Evolutionary conservation across 2,797 vertebrate genomes (phyloP), one percentile per base, ranked within the genome.

Genomic region (Enteromius mattozi): DNA sequence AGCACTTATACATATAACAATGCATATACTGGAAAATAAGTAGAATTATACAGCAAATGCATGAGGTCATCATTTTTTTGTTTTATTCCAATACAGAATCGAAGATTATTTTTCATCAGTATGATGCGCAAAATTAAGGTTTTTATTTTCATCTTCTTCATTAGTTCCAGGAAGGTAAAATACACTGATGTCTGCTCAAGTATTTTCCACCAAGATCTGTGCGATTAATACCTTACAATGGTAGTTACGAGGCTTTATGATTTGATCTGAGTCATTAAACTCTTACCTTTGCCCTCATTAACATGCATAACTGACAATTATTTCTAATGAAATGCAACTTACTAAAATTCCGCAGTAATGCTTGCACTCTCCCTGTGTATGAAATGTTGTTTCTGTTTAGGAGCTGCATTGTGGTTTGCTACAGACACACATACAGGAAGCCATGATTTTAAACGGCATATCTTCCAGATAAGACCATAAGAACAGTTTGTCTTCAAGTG

Each of bases 341-440:
- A n/a, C 13, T 40, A 17, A 24, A 61, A 72, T 82, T 56, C 80
- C 5, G 49, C n/a, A 21, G 56, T 2, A 71, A 66, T 84, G 59
- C 75, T 78, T 74, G 21, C 66, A 47, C 59, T 68, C 16, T 77
- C 45, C 47, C 37, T 66, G 84, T 78, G 33, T 33, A 78, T 56
- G 78, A 84, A 66, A 68, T 80, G 82, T 75, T 77, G n/a, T 88
- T 90, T 86, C 83, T 85, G 85, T 86, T 85, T 78, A 68, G 86
- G 84, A 68, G 78, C 86, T 90, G 87, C 4, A 78, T 16, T 88
- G 89, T 89, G 90, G 87, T 91, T 92, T 27, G 78, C 79, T 88
- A 83, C 2, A 40, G 59, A 76, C 19, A 85, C 75, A 90, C 90
- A 92, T 92, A 91, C 93, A 95, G 93, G 92, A 94, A 92, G 91